These are phyloP conservation scores for Venusia cambrica DNA, from an alignment of 2,888 invertebrate species.

Conservation along the genomic window DNA sequence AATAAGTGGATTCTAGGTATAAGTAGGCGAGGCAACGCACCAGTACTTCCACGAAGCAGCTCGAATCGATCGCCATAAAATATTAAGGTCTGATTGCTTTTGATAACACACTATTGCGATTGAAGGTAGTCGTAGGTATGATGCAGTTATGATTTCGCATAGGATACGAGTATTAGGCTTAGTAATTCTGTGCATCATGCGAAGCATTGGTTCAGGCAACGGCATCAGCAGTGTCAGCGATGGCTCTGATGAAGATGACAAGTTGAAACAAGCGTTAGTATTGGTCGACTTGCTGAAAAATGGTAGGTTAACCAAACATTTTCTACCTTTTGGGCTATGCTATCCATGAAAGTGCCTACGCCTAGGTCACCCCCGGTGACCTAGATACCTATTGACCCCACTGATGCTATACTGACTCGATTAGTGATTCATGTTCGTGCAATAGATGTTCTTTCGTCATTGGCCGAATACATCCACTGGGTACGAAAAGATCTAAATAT, in stretches of 20 bases:
- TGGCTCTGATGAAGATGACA: conserved; percentile 38
- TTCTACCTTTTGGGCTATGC: too few relatives aligned
- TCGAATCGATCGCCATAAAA: conserved; percentile 23
- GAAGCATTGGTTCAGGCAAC: conserved; percentile 1
- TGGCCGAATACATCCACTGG: too few relatives aligned
- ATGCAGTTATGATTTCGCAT: conserved; percentile 34
- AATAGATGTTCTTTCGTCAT: too few relatives aligned
- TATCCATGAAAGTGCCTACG: too few relatives aligned
- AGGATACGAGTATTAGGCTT: conserved; percentile 23
- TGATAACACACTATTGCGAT: conserved; percentile 17
- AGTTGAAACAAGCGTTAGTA: conserved; percentile 44
- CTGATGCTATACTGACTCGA: too few relatives aligned
- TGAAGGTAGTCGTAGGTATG: conserved; percentile 24
- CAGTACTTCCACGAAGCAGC: conserved; percentile 3
- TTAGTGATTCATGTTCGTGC: too few relatives aligned
- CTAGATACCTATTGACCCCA: too few relatives aligned
- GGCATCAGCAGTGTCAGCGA: conserved; percentile 6
- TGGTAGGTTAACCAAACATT: too few relatives aligned
- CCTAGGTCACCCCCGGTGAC: too few relatives aligned
- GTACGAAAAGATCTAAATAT: too few relatives aligned
- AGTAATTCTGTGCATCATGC: conserved; percentile 19
- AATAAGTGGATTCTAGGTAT: too few relatives aligned
- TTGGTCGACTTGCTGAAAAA: conserved; percentile 47
- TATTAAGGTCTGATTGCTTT: conserved; percentile 10
- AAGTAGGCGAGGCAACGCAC: too few relatives aligned